Base-by-base conservation (phyloP, 2,797 vertebrate species). In the Spinus pinus region DNA sequence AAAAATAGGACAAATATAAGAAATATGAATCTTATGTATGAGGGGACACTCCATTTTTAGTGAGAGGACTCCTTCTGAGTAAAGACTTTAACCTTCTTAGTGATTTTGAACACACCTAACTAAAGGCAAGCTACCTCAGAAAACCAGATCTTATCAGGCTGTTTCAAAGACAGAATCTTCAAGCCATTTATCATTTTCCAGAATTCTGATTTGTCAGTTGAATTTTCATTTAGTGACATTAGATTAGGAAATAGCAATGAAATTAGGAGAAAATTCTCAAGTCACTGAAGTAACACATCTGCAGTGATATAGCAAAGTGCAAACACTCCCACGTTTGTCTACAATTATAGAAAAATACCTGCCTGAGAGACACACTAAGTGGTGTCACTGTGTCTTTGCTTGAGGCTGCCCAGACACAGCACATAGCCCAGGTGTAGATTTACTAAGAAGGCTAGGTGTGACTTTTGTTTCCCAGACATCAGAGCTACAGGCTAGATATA, bases 301-400 rank as follows among this genome's bases (percentile, higher is more conserved):
- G 6, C 31, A 60, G 13, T 67, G 27, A 50, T 25, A 41, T 0
- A 90, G 14, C 0, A 1, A 15, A 35, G 13, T 24, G 44, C 11
- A 86, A 53, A n/a, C 21, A 30, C 53, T 51, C 27, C 23, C 10
- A 25, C 14, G 6, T 65, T 54, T 70, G 14, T 56, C 86, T 72
- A 35, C 7, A 49, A 10, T 41, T 65, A n/a, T 6, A 75, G 23
- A 18, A 84, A 65, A 3, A 10, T 39, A 54, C 6, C 33, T 77
- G 27, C 42, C 35, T 46, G 30, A 56, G 44, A 50, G 49, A 22
- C 28, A 54, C 12, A 14, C 2, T 47, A 61, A 62, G 46, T 64
- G 21, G 28, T 51, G 74, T 69, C 33, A 33, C 24, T 41, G 5
- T 44, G 11, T 22, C 39, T 77, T 9, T 51, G 21, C 50, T 81